phyloP scores from a whole-genome alignment of 2,113 vertebrate species.

The Catagonus wagneri region DNA sequence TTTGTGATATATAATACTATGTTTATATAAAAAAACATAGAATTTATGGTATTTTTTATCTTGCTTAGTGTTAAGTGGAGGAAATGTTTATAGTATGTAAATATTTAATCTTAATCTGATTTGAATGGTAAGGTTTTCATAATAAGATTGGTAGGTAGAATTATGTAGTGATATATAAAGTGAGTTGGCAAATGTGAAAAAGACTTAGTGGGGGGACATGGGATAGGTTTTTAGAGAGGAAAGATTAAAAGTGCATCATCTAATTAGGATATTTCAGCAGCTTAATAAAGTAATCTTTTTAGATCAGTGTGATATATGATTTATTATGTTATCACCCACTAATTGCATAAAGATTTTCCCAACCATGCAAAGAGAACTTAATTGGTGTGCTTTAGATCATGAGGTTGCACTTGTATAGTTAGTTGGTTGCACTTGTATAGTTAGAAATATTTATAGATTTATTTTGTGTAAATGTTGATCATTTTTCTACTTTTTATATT shows the following conservation, averaged over 20 bases:
- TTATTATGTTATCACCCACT: not conserved
- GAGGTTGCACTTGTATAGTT: not conserved
- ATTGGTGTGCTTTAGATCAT: not conserved
- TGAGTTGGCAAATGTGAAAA: conserved; percentile 42
- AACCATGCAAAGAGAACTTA: not conserved
- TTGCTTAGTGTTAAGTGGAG: conserved; percentile 35
- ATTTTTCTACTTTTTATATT: not conserved
- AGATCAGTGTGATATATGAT: conserved; percentile 5
- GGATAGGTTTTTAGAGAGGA: conserved; percentile 42
- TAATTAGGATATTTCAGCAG: conserved; percentile 53
- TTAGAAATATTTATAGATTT: conserved; percentile 57
- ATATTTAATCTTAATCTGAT: conserved; percentile 51
- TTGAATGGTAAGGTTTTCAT: conserved; percentile 48
- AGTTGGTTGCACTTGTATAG: not conserved
- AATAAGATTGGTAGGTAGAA: conserved; percentile 25
- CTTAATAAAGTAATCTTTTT: conserved; percentile 42
- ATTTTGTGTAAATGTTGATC: conserved; percentile 12
- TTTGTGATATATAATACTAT: conserved; percentile 34
- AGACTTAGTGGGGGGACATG: not conserved
- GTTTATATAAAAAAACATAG: conserved; percentile 10
- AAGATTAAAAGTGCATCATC: conserved; percentile 21
- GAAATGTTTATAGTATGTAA: conserved; percentile 46
- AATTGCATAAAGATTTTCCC: conserved; percentile 49
- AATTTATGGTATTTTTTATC: conserved; percentile 27
- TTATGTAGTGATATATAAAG: not conserved